These are phyloP conservation scores for Eufriesea mexicana DNA, from an alignment of 1,140 invertebrate genomes.

Conservation along the genomic window DNA sequence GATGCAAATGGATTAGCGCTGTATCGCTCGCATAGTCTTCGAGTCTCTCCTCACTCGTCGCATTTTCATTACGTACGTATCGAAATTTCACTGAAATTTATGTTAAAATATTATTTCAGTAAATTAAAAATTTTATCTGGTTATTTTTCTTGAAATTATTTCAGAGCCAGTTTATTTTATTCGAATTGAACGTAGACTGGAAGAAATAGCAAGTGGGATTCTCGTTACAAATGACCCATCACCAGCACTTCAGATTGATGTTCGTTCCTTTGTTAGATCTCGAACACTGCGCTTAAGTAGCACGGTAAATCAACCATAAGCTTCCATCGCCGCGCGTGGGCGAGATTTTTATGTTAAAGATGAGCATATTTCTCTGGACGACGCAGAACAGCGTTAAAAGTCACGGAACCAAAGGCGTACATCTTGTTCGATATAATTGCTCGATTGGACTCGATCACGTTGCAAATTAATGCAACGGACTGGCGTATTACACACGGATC, in stretches of 20 bases:
- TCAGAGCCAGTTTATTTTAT: not conserved
- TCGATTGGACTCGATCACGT: not conserved
- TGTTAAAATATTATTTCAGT: not conserved
- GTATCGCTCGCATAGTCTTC: too few species aligned
- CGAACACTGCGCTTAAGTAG: not conserved
- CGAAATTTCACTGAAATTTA: too few species aligned
- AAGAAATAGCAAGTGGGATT: not conserved
- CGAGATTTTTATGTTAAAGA: constrained; percentile 1
- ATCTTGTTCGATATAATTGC: constrained; percentile 9
- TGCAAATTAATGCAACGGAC: not conserved
- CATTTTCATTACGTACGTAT: too few species aligned
- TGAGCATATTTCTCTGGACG: not conserved
- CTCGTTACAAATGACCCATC: constrained; percentile 16
- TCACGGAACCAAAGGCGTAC: constrained; percentile 11
- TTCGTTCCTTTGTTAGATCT: not conserved
- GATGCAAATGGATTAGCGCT: too few species aligned
- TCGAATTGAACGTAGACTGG: not conserved
- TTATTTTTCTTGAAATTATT: too few species aligned
- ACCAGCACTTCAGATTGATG: not conserved
- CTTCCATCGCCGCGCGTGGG: constrained; percentile 3
- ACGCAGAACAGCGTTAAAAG: constrained; percentile 20
- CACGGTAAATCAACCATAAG: constrained; percentile 38
- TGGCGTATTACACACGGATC: too few species aligned
- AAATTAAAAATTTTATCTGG: too few species aligned
- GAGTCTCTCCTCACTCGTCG: too few species aligned